Base-by-base conservation (phyloP, 1,140 invertebrate species). In the Diorhabda carinulata region DNA sequence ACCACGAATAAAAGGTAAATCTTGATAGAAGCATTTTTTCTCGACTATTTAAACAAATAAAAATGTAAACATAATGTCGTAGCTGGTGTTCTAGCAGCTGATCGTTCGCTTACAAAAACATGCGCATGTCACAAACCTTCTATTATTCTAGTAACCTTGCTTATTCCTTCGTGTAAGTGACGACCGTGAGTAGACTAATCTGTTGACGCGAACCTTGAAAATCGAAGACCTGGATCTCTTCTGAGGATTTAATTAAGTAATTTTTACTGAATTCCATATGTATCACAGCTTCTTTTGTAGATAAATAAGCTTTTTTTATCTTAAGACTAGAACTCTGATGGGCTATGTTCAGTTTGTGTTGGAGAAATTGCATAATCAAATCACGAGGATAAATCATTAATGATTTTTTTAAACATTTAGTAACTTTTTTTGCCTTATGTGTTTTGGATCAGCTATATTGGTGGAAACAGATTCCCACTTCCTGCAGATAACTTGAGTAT, bases 181-280 rank as follows among this genome's bases (percentile, higher is more conserved):
- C 70, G 3, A 74, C 76, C 9, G 77, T 78, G 52, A 78, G 76
- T 7, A 80, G n/a, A 56, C 74, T 73, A 3, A 78, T 56, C 69
- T 81, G 78, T 10, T 64, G 43, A 45, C 76, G 57, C 5, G 75
- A 77, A 40, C 76, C 76, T 9, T 76, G 76, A 69, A 80, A 81
- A 74, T 80, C 76, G 58, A 75, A 75, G 2, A 73, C 62, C 64
- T 78, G 76, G 8, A 79, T 73, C 76, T 78, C 72, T 70, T 74
- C 8, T 59, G 66, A 56, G 57, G 77, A 79, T 72, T 78, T 76
- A 9, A 72, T 70, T 6, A 47, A 69, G 70, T 76, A 77, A 73
- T 80, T 80, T 72, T 79, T 76, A 25, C n/a, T 68, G 61, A 74
- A 74, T 61, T 74, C 71, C 56, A 74, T 63, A 60, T 73, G 69